phyloP scores from a whole-genome alignment of 2,888 invertebrate species.

The Sesamia inferens region DNA sequence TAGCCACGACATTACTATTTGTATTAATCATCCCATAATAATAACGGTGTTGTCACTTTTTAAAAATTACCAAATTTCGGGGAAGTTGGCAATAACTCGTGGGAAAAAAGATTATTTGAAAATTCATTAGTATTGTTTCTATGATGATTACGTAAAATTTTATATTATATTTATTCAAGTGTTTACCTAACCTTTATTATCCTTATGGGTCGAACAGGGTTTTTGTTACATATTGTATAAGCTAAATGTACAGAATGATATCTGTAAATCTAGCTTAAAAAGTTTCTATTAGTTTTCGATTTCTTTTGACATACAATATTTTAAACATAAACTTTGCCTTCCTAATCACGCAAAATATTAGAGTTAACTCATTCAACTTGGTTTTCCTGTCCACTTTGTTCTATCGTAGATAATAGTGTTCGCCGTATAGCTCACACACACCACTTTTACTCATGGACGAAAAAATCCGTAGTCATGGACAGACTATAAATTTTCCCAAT shows the following conservation, averaged over 20 bases:
- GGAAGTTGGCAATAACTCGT: no score
- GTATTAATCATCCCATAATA: not conserved
- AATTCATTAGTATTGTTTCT: no score
- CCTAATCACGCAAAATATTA: not conserved
- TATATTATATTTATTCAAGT: no score
- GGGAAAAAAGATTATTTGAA: no score
- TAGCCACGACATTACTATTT: not conserved
- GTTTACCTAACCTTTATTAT: no score
- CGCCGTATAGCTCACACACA: not conserved
- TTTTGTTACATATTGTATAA: no score
- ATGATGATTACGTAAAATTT: not conserved
- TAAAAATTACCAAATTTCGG: no score
- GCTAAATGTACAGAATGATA: no score
- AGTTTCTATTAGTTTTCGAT: not conserved
- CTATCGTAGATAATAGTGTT: not conserved
- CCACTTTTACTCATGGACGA: not conserved
- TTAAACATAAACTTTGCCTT: slow-evolving; percentile 4
- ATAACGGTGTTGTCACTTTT: no score
- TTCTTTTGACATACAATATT: not conserved
- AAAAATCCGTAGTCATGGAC: not conserved
- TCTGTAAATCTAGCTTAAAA: not conserved
- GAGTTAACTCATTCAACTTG: not conserved
- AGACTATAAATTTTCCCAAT: not conserved
- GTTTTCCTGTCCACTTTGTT: not conserved
- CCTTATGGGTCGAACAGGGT: no score